phyloP scores from a whole-genome alignment of 2,888 invertebrate genomes.

The Pantelozetes paolii region DNA sequence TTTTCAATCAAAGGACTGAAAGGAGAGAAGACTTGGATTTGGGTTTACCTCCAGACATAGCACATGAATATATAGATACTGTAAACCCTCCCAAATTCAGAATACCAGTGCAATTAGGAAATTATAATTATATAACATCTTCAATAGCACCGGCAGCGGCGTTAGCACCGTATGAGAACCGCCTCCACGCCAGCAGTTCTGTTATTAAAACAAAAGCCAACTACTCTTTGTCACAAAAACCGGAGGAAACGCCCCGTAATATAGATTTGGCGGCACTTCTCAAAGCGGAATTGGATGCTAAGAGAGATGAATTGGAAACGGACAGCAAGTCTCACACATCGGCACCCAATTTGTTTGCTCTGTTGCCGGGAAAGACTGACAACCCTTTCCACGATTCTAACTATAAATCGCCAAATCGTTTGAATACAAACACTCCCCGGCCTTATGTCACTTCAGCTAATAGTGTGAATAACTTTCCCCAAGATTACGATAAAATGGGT shows the following conservation, averaged over 20 bases:
- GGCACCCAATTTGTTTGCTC: slow-evolving; percentile 30
- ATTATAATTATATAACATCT: slow-evolving; percentile 4
- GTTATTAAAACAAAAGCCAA: slow-evolving; percentile 21
- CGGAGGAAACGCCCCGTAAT: neutral
- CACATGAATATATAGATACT: slow-evolving; percentile 38
- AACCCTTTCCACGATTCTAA: slow-evolving; percentile 20
- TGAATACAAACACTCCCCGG: neutral
- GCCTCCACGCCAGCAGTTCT: slow-evolving; percentile 27
- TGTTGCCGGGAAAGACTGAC: neutral
- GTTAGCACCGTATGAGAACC: neutral
- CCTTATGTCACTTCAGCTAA: slow-evolving; percentile 1
- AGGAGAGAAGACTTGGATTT: slow-evolving; percentile 7
- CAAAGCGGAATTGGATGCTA: slow-evolving; percentile 39
- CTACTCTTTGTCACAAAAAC: neutral
- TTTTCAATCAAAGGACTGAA: neutral
- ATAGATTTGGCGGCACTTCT: slow-evolving; percentile 34
- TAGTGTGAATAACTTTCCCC: slow-evolving; percentile 2
- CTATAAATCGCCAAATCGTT: slow-evolving; percentile 32
- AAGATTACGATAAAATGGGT: slow-evolving; percentile 20
- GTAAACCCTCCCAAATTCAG: slow-evolving; percentile 41
- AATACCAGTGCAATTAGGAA: slow-evolving; percentile 2
- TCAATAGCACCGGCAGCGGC: neutral
- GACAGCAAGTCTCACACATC: slow-evolving; percentile 11
- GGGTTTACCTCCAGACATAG: slow-evolving; percentile 38
- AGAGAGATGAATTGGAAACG: slow-evolving; percentile 38